Percentiles rank a stretch among this genome's conserved stretches.
phyloP scores from a whole-genome alignment of 2,888 invertebrate species.

The Stomorhina lunata region DNA sequence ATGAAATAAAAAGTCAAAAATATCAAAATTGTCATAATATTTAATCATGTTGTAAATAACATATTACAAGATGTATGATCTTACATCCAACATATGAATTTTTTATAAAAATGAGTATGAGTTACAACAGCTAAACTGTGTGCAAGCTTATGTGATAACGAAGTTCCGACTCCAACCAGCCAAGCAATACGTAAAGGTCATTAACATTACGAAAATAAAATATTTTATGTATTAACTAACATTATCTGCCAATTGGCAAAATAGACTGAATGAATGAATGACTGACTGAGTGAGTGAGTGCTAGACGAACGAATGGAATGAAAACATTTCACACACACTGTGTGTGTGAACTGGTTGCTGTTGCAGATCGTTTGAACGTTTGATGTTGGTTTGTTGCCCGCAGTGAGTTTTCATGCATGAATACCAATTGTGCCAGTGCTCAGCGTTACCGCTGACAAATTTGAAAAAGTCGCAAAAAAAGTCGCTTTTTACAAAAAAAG shows the following conservation, averaged over 20 bases:
- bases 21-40: no score
- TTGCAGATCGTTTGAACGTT: slow-evolving; percentile 18
- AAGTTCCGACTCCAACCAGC: slow-evolving; percentile 6
- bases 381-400: background rate
- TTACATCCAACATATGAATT: no score
- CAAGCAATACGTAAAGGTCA: slow-evolving; percentile 54
- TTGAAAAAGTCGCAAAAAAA: no score
- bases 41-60: no score
- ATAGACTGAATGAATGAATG: slow-evolving; percentile 22
- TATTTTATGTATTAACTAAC: slow-evolving; percentile 21
- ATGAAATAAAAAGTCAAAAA: no score
- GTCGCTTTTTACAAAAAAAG: no score
- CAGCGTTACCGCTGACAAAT: no score
- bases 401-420: slow-evolving; percentile 52
- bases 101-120: slow-evolving; percentile 13
- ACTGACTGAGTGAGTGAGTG: background rate
- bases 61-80: no score
- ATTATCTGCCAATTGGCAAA: slow-evolving; percentile 40
- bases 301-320: no score
- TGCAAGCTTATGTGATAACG: background rate
- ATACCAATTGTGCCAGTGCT: slow-evolving; percentile 62
- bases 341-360: background rate
- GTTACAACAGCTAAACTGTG: slow-evolving; percentile 24
- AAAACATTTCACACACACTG: slow-evolving; percentile 6
- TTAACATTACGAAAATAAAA: slow-evolving; percentile 47